Evolutionary conservation across 2,797 vertebrate species (phyloP).

Genomic region (Ciconia nigra): DNA sequence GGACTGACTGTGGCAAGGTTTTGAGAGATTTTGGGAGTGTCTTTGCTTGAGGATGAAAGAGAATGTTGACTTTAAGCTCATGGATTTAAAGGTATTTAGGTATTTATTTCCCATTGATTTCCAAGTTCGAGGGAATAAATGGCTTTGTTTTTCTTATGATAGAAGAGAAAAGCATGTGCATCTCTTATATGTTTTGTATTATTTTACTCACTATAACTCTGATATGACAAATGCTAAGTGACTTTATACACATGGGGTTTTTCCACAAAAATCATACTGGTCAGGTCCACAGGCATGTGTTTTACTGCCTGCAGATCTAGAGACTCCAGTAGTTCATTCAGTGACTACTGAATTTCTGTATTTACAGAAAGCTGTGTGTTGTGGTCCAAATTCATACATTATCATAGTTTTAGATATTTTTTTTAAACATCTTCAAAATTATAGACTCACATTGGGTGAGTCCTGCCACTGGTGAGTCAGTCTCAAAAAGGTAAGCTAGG

Average conservation of each 20-base stretch:
- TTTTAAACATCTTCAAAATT: background rate
- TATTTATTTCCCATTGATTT: background rate
- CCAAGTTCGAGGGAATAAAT: background rate
- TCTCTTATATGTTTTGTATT: background rate
- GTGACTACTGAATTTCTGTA: background rate
- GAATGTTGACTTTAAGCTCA: background rate
- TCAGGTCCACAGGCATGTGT: background rate
- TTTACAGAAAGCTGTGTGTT: background rate
- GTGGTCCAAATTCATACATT: background rate
- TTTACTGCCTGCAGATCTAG: background rate
- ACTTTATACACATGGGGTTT: background rate
- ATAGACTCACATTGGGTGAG: background rate
- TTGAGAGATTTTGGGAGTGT: background rate
- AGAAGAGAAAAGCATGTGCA: background rate
- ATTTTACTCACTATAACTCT: background rate
- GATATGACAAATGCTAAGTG: background rate
- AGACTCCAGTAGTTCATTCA: background rate
- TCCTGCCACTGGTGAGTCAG: background rate
- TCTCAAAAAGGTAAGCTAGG: background rate
- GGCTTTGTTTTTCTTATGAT: background rate
- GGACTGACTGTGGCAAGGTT: background rate
- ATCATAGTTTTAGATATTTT: background rate
- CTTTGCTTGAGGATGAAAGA: background rate
- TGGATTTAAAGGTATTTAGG: background rate
- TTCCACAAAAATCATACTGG: background rate